Percentiles rank a stretch among this genome's conserved stretches.
Evolutionary conservation across 2,113 vertebrate species (phyloP).

Genomic region (Cephalopterus ornatus): DNA sequence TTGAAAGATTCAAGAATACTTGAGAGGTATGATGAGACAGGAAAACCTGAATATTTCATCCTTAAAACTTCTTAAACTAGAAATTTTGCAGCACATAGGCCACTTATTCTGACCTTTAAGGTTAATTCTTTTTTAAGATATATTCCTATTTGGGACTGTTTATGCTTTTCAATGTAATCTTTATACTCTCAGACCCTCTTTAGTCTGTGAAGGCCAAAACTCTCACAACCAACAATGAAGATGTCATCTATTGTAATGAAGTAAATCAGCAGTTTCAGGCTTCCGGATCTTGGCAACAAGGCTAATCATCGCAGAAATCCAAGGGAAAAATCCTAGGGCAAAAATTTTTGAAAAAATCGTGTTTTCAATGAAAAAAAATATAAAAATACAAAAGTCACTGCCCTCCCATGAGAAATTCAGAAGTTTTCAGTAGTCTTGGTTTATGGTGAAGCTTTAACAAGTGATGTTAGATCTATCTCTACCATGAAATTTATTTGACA

Average conservation of each 20-base stretch:
- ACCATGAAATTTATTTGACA: slow-evolving; percentile 78
- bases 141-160: neutral
- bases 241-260: slow-evolving; percentile 23
- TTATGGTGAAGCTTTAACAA: slow-evolving; percentile 41
- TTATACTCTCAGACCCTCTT: neutral
- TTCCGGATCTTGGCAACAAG: slow-evolving; percentile 33
- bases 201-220: neutral
- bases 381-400: slow-evolving; percentile 50
- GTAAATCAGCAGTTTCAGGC: slow-evolving; percentile 13
- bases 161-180: neutral
- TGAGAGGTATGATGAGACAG: neutral
- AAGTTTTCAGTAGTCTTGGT: slow-evolving; percentile 38
- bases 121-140: neutral
- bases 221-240: slow-evolving; percentile 55
- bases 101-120: neutral
- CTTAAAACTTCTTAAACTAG: neutral
- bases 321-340: neutral
- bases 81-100: neutral
- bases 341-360: neutral
- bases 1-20: neutral
- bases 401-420: slow-evolving; percentile 52
- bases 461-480: slow-evolving; percentile 69
- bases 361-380: neutral
- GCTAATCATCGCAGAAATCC: neutral
- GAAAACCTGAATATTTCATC: neutral